Percentiles rank a stretch among this genome's conserved stretches.
Conservation (phyloP, 2,888 invertebrate species). For the Dinocampus coccinellae region DNA sequence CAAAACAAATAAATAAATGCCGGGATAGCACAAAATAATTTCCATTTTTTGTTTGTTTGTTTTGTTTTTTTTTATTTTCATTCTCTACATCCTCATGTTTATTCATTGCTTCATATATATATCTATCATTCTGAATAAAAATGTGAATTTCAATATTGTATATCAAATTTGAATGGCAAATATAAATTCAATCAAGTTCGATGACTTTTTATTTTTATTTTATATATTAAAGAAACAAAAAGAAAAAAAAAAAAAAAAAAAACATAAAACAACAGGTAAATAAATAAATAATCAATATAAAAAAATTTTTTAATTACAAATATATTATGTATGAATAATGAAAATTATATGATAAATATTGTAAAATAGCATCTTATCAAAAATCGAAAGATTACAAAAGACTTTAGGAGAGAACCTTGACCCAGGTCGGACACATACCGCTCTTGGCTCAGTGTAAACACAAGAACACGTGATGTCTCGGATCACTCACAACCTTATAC, state of each 20-base stretch:
- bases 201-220: no score
- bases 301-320: background rate
- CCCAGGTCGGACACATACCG: conserved; percentile 32
- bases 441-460: conserved; percentile 30
- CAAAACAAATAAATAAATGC: background rate
- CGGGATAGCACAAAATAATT: background rate
- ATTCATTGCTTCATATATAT: background rate
- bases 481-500: conserved; percentile 28
- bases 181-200: background rate
- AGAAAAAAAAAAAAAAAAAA: background rate
- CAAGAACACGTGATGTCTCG: conserved; percentile 28
- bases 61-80: no score
- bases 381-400: conserved; percentile 31
- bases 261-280: no score
- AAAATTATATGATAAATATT: background rate
- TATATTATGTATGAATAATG: background rate
- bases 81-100: background rate
- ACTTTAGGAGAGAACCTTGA: conserved; percentile 29
- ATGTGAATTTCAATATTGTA: background rate
- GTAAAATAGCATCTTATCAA: conserved; percentile 4
- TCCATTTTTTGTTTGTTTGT: no score
- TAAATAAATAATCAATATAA: no score
- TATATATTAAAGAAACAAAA: no score
- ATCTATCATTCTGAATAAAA: background rate
- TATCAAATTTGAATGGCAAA: background rate